phyloP scores from a whole-genome alignment of 2,113 vertebrate genomes.

The Rhegmatorhina hoffmannsi region DNA sequence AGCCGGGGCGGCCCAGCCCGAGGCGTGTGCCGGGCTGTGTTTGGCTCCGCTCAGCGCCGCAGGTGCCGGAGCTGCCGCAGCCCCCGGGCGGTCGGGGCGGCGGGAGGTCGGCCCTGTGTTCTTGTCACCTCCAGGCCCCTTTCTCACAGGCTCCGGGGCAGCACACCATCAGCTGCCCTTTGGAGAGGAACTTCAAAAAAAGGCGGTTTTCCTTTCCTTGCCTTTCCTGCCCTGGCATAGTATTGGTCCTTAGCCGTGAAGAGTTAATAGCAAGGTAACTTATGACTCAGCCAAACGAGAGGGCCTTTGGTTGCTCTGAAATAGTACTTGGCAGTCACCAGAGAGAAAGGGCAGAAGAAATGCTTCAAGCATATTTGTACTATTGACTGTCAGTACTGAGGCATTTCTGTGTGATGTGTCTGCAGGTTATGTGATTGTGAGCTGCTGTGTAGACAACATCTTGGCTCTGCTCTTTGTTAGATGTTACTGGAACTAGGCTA shows the following conservation, averaged over 20 bases:
- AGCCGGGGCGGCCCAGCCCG: neutral
- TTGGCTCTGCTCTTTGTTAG: neutral
- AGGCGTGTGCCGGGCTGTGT: neutral
- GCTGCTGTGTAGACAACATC: neutral
- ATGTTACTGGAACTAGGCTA: neutral
- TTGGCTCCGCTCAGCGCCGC: too few species aligned
- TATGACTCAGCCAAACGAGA: constrained; percentile 10
- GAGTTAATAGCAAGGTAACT: neutral
- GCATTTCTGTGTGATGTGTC: neutral
- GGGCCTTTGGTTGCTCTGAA: neutral
- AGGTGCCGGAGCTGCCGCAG: neutral
- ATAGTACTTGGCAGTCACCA: neutral
- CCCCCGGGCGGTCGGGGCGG: neutral
- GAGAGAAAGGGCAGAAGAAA: constrained; percentile 3
- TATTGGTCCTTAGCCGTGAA: neutral
- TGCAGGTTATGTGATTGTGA: neutral
- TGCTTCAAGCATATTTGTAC: neutral
- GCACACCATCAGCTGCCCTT: fast-evolving
- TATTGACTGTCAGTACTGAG: neutral
- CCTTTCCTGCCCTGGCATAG: neutral
- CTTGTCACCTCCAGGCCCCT: too few species aligned
- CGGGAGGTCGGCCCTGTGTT: neutral
- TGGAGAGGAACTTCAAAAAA: neutral
- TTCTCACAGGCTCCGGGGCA: neutral
- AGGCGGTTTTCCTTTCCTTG: neutral